A percentile compares a stretch with the other conserved stretches of the same genome.
Conservation (phyloP, 2,888 invertebrate species). For the Drosophila limbata region DNA sequence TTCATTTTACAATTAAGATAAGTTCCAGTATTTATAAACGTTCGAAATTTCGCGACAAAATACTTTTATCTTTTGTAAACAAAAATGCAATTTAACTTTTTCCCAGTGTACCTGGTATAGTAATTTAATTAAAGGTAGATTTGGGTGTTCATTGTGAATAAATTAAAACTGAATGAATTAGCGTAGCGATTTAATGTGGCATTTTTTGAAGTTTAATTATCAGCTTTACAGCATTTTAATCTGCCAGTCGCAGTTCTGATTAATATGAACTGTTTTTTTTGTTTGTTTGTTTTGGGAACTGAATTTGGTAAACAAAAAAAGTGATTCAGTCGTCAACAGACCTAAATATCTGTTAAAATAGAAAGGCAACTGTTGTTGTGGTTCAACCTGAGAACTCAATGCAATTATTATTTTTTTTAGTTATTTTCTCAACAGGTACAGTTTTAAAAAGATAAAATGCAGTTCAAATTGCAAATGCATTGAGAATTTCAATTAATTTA, state of each 20-base stretch:
- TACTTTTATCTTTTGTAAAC: background rate
- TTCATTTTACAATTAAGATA: background rate
- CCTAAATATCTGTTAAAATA: background rate
- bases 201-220: constrained; percentile 14
- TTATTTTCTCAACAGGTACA: background rate
- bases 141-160: constrained; percentile 17
- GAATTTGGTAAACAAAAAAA: constrained; percentile 5
- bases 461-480: constrained; percentile 10
- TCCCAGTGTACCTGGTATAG: background rate
- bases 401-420: background rate
- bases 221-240: constrained; percentile 3
- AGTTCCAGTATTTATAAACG: background rate
- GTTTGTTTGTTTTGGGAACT: constrained; percentile 1
- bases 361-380: background rate
- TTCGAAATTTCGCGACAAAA: background rate
- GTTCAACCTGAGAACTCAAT: background rate
- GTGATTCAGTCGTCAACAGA: no score
- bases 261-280: background rate
- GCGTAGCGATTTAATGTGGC: constrained; percentile 4
- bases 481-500: background rate
- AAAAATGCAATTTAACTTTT: background rate
- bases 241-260: background rate
- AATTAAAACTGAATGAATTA: constrained; percentile 13
- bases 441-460: background rate
- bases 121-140: constrained; percentile 1